These are phyloP conservation scores for Hermetia illucens DNA, from an alignment of 1,140 invertebrate species.

Conservation along the genomic window DNA sequence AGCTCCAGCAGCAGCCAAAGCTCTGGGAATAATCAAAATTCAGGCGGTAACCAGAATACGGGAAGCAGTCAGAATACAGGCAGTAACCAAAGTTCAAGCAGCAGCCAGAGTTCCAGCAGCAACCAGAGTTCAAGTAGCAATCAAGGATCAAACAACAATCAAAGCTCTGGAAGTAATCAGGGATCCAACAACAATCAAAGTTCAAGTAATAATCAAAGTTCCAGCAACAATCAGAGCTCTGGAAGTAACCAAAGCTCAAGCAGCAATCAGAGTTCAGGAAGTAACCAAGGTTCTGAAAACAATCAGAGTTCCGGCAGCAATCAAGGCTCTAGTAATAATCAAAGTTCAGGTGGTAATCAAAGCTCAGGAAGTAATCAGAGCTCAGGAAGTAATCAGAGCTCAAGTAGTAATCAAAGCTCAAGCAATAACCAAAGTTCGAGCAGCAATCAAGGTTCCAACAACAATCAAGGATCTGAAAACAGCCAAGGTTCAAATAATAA, in stretches of 20 bases:
- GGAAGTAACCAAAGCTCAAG: conserved; percentile 4
- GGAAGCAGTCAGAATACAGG: conserved; percentile 1
- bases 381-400: not conserved
- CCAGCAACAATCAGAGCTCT: conserved; percentile 7
- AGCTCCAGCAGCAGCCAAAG: not conserved
- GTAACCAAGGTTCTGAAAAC: conserved; percentile 5
- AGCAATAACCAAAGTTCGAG: conserved; percentile 2
- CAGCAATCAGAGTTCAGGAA: conserved; percentile 6
- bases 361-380: not conserved
- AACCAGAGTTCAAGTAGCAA: conserved; percentile 1
- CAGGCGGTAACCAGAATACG: not conserved
- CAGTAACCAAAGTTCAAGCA: conserved; percentile 1
- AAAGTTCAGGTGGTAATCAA: conserved; percentile 7
- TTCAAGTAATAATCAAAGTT: conserved; percentile 9
- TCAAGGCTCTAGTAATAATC: conserved; percentile 9
- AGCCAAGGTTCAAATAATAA: no score
- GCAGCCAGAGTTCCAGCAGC: not conserved
- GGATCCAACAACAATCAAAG: conserved; percentile 6
- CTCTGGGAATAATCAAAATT: not conserved
- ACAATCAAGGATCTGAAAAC: no score
- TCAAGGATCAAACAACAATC: not conserved
- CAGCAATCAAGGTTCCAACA: no score
- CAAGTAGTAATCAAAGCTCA: no score
- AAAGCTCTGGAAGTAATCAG: not conserved
- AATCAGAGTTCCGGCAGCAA: conserved; percentile 6